Base-by-base conservation (phyloP, 1,140 invertebrate species). In the Papilio polytes region DNA sequence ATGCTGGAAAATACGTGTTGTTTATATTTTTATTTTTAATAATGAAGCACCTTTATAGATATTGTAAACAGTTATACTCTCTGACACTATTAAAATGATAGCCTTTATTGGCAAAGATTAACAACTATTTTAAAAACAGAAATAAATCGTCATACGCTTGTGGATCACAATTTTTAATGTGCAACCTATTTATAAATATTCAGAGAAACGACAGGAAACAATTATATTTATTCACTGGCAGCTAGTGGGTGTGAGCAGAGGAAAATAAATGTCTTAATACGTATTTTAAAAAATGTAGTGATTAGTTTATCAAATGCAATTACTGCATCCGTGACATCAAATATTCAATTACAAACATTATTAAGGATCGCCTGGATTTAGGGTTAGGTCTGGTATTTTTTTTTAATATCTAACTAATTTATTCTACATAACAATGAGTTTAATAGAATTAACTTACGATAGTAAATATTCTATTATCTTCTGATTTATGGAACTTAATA, bases 201-300 rank as follows among this genome's bases (percentile, higher is more conserved):
- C 63, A 18, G 26, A 31, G 63, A 70, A 70, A 70, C 63, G 63
- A 70, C 63, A 70, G 63, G 63, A 70, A 70, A 70, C 26, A 70
- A 70, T 70, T 70, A 70, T 15, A 70, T 70, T 70, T 7, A 70
- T 70, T 18, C 63, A 70, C 63, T 36, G 63, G 63, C 63, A 70
- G 63, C 63, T 31, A 70, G 15, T 18, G 13, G 12, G 4, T 70
- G 63, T 70, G 12, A 31, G 63, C 13, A 63, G 1, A 15, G 4
- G 12, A 36, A 70, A 70, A 31, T 31, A 70, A 70, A 70, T 70
- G 63, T 70, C 26, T 31, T 31, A 70, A 70, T 70, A 36, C 26
- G 36, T 31, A 12, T 13, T 26, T 70, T 26, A 31, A 70, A 70
- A 36, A 66, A 31, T 4, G 22, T 66, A 12, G 12, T 31, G 63